phyloP scores from a whole-genome alignment of 2,797 vertebrate species.

The Furcifer pardalis region DNA sequence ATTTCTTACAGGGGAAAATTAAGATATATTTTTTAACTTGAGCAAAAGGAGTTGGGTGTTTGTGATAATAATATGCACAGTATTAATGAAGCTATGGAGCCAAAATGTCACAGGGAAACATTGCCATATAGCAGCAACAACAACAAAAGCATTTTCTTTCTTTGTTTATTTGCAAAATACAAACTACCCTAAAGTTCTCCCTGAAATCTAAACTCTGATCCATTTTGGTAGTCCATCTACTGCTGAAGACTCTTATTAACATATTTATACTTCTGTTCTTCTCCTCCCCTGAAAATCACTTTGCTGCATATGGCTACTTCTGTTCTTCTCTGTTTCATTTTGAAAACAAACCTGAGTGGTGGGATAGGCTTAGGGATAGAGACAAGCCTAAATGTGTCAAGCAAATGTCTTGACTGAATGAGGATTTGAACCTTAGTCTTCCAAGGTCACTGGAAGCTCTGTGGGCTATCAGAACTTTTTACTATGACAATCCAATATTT shows the following conservation, averaged over 20 bases:
- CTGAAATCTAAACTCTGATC: not conserved
- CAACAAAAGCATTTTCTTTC: too few relatives aligned
- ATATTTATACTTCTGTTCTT: not conserved
- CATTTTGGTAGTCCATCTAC: not conserved
- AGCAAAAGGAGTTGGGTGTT: not conserved
- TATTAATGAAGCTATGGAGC: not conserved
- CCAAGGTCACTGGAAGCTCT: accelerated
- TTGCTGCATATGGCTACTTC: not conserved
- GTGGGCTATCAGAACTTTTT: not conserved
- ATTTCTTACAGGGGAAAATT: not conserved
- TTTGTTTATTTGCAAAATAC: not conserved
- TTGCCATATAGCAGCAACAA: too few relatives aligned
- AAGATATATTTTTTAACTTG: not conserved
- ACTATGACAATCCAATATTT: not conserved
- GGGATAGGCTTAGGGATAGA: not conserved
- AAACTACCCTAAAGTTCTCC: too few relatives aligned
- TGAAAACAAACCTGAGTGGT: not conserved
- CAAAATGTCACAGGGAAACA: not conserved
- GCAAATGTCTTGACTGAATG: not conserved
- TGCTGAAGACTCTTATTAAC: too few relatives aligned
- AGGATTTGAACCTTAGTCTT: not conserved
- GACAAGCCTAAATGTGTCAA: not conserved
- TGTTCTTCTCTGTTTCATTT: too few relatives aligned
- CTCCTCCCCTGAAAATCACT: not conserved
- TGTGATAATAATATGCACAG: not conserved